Percentiles rank a stretch among this genome's conserved stretches.
Conservation (phyloP, 2,797 vertebrate species). For the Salmo trutta region DNA sequence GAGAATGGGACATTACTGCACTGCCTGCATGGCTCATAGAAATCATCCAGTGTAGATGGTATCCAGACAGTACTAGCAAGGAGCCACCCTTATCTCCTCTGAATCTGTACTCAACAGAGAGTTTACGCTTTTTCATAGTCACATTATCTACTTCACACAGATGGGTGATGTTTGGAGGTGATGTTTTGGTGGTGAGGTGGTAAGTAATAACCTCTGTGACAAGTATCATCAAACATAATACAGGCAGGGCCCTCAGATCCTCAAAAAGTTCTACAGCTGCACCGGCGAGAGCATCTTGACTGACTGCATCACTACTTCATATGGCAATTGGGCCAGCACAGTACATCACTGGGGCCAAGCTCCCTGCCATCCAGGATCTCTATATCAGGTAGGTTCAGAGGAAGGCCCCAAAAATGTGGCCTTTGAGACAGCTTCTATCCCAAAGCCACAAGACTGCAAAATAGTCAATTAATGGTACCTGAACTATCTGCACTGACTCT, state of each 20-base stretch:
- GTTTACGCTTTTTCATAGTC: not conserved
- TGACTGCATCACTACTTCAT: too few relatives aligned
- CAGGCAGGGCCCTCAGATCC: not conserved
- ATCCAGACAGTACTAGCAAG: not conserved
- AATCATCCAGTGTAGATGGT: not conserved
- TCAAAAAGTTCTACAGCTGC: not conserved
- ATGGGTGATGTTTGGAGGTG: not conserved
- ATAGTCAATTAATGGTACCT: too few relatives aligned
- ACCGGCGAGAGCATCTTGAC: too few relatives aligned
- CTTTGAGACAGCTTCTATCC: too few relatives aligned
- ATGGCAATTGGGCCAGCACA: too few relatives aligned
- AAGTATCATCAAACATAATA: not conserved
- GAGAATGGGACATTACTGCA: not conserved
- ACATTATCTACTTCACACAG: not conserved
- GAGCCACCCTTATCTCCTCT: not conserved
- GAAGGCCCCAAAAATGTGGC: too few relatives aligned
- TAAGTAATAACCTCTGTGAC: not conserved
- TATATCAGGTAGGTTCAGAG: too few relatives aligned
- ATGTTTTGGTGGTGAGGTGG: not conserved
- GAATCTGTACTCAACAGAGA: not conserved
- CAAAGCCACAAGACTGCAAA: too few relatives aligned
- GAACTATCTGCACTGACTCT: too few relatives aligned
- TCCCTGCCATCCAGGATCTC: too few relatives aligned
- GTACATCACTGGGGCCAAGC: too few relatives aligned
- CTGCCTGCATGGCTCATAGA: constrained; percentile 59